These are phyloP conservation scores for Scomberomorus guttatus DNA, from an alignment of 2,797 vertebrate genomes.

Conservation along the genomic window DNA sequence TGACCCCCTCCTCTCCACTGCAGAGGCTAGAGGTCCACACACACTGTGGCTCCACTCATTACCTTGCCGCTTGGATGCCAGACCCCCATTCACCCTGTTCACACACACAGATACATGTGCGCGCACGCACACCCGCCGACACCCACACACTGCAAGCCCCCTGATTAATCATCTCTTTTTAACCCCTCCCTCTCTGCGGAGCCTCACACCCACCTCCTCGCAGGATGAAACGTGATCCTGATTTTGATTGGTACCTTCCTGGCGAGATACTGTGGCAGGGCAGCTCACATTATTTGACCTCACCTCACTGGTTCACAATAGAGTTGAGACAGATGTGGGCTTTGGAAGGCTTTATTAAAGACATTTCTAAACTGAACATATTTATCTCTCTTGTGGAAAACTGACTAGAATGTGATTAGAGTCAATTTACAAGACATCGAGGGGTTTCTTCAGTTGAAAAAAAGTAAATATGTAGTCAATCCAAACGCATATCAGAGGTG, in stretches of 20 bases:
- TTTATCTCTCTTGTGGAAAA: neutral
- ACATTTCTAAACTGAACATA: neutral
- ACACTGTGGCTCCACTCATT: conserved; percentile 78
- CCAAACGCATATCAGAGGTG: conserved; percentile 12
- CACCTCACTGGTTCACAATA: neutral
- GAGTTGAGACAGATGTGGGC: neutral
- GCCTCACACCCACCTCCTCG: conserved; percentile 13
- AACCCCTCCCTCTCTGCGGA: conserved; percentile 41
- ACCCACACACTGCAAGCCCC: conserved; percentile 20
- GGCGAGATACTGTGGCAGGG: neutral
- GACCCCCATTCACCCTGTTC: conserved; percentile 67
- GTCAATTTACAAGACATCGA: neutral
- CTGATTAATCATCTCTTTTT: conserved; percentile 72
- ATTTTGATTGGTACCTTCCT: conserved; percentile 58
- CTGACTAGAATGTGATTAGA: conserved; percentile 19
- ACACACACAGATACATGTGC: conserved; percentile 22
- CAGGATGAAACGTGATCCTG: conserved; percentile 61
- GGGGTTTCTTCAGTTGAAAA: neutral
- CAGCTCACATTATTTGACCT: conserved; percentile 37
- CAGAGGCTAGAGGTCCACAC: conserved; percentile 78
- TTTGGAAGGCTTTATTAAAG: neutral
- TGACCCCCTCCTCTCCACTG: conserved; percentile 66
- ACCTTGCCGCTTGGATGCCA: conserved; percentile 71
- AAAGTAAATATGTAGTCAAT: conserved; percentile 6
- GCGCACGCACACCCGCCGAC: neutral